Conservation (phyloP, 1,140 invertebrate species). For the Theocolax elegans region DNA sequence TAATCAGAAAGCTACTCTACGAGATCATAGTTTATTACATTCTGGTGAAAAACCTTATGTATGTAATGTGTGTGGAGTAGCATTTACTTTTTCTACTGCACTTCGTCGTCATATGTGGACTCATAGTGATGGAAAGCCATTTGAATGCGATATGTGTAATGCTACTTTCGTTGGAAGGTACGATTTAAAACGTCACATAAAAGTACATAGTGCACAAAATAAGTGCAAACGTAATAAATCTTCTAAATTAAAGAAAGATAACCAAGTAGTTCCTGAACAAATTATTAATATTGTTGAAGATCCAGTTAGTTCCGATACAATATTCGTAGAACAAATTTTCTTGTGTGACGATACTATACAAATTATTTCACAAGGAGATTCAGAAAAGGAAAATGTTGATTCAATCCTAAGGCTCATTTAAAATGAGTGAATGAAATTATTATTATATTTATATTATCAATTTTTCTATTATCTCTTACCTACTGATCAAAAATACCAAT, state of each 20-base stretch:
- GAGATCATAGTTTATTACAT: constrained; percentile 65
- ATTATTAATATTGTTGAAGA: constrained; percentile 39
- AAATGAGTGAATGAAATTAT: constrained; percentile 46
- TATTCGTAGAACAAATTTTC: constrained; percentile 57
- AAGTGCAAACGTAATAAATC: constrained; percentile 6
- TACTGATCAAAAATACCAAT: background rate
- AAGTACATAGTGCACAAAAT: constrained; percentile 54
- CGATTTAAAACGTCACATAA: constrained; percentile 62
- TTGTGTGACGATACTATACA: constrained; percentile 54
- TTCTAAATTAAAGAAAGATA: background rate
- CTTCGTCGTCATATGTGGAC: constrained; percentile 62
- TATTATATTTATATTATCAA: constrained; percentile 24
- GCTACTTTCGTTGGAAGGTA: constrained; percentile 62
- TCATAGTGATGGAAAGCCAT: constrained; percentile 66
- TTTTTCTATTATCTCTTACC: background rate
- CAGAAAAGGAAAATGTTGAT: constrained; percentile 63
- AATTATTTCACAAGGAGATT: constrained; percentile 54
- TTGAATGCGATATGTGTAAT: constrained; percentile 63
- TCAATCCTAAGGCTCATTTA: constrained; percentile 60
- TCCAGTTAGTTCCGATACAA: constrained; percentile 46
- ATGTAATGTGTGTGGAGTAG: constrained; percentile 65
- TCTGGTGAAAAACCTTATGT: constrained; percentile 69
- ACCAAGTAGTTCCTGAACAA: constrained; percentile 32
- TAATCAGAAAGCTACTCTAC: constrained; percentile 61
- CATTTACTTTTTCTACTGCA: constrained; percentile 63